Percentiles rank a stretch among this genome's conserved stretches.
Conservation (phyloP, 1,140 invertebrate genomes). For the Zaprionus davidi region DNA sequence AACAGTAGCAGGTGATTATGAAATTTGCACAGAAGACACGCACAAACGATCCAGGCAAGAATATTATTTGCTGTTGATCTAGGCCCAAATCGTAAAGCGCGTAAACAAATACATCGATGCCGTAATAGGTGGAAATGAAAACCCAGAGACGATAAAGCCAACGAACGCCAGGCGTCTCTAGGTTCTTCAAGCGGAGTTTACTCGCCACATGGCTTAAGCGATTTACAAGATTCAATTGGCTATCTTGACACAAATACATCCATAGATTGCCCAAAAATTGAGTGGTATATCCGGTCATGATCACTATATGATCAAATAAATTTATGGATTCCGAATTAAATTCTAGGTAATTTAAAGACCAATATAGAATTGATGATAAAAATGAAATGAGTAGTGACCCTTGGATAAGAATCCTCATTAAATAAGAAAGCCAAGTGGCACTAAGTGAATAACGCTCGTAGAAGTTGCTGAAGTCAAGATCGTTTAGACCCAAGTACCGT, state of each 20-base stretch:
- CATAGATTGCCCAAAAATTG: constrained; percentile 55
- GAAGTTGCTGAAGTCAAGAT: constrained; percentile 26
- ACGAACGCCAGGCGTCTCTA: neutral
- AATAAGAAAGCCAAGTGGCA: constrained; percentile 23
- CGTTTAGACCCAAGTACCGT: constrained; percentile 50
- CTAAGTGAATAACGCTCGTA: constrained; percentile 19
- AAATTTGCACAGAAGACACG: constrained; percentile 19
- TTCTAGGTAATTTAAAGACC: constrained; percentile 42
- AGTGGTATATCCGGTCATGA: constrained; percentile 24
- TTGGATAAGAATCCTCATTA: constrained; percentile 4
- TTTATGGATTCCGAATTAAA: constrained; percentile 31
- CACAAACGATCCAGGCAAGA: constrained; percentile 19
- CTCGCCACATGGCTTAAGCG: constrained; percentile 15
- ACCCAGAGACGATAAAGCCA: constrained; percentile 29
- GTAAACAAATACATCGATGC: neutral
- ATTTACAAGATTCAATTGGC: constrained; percentile 29
- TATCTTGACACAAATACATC: constrained; percentile 44
- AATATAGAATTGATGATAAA: constrained; percentile 10
- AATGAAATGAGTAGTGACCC: constrained; percentile 9
- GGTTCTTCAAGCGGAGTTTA: neutral
- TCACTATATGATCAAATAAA: constrained; percentile 48
- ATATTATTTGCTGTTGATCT: neutral
- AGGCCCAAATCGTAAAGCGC: constrained; percentile 1
- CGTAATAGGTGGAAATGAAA: neutral
- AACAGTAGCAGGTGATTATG: constrained; percentile 22